Evolutionary conservation across 2,888 invertebrate species (phyloP).

Genomic region (Plagodis pulveraria): DNA sequence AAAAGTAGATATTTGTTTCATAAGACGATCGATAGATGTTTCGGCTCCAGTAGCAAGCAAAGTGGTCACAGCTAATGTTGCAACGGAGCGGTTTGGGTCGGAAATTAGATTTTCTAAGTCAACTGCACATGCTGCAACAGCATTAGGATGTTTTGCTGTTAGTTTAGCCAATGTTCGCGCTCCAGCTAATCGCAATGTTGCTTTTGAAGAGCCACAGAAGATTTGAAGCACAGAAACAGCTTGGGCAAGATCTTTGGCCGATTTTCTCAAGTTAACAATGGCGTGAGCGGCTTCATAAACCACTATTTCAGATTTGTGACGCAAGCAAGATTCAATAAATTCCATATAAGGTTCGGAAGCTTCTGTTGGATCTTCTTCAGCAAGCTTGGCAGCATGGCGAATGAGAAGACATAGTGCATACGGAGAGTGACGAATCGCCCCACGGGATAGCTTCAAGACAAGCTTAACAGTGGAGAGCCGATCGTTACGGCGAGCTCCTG

Average conservation of each 20-base stretch:
- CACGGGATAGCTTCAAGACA: constrained; percentile 92
- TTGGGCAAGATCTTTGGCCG: constrained; percentile 94
- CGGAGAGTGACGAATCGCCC: constrained; percentile 90
- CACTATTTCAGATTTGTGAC: constrained; percentile 99
- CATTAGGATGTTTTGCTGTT: constrained; percentile 97
- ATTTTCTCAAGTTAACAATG: constrained; percentile 95
- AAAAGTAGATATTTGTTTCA: constrained; percentile 99
- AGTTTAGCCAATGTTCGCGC: constrained; percentile 98
- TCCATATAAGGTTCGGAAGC: constrained; percentile 92
- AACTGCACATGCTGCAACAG: constrained; percentile 98
- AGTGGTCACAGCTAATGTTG: constrained; percentile 99
- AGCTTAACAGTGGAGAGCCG: constrained; percentile 98
- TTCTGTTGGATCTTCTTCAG: constrained; percentile 93
- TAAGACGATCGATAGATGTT: constrained; percentile 97
- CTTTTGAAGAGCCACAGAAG: constrained; percentile 98
- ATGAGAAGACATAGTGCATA: constrained; percentile 98
- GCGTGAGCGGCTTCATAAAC: constrained; percentile 99
- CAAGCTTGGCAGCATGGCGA: constrained; percentile 96
- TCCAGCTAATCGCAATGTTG: constrained; percentile 98
- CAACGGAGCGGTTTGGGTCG: constrained; percentile 98
- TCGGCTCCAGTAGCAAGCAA: constrained; percentile 99
- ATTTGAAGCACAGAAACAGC: constrained; percentile 99
- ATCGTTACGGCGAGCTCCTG: constrained; percentile 97
- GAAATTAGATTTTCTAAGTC: constrained; percentile 99
- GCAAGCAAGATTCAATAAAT: constrained; percentile 96